phyloP scores from a whole-genome alignment of 2,797 vertebrate species.

The Sitta carolinensis region DNA sequence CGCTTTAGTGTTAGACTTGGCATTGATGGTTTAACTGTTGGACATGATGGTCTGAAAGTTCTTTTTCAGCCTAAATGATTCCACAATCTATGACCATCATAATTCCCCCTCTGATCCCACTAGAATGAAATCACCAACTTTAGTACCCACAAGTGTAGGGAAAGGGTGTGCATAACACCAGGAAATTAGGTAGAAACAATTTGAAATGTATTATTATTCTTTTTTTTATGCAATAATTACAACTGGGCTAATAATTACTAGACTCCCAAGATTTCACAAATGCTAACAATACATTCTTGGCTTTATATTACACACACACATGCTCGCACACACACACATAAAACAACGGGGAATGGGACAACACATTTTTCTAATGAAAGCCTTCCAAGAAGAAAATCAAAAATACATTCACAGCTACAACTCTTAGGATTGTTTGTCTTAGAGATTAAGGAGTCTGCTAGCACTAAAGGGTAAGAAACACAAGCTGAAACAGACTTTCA shows the following conservation, averaged over 20 bases:
- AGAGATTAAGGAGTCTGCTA: not conserved
- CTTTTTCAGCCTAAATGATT: not conserved
- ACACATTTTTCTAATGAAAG: not conserved
- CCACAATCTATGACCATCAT: not conserved
- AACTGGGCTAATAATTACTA: not conserved
- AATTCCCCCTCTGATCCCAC: not conserved
- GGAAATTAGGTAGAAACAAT: not conserved
- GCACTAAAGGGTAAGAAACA: not conserved
- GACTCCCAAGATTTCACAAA: not conserved
- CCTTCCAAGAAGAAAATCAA: not conserved
- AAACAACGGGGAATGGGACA: not conserved
- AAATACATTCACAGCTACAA: not conserved
- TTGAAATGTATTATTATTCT: not conserved
- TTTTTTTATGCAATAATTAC: not conserved
- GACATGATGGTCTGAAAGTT: not conserved
- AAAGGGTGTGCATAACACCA: not conserved
- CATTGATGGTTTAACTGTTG: not conserved
- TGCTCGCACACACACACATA: not conserved
- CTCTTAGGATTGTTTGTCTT: not conserved
- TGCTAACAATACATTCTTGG: not conserved
- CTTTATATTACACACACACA: not conserved
- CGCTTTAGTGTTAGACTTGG: not conserved
- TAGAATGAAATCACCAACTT: not conserved
- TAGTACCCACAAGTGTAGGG: not conserved
- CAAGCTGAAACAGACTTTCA: not conserved